phyloP scores from a whole-genome alignment of 2,797 vertebrate species.

The Centroberyx gerrardi region DNA sequence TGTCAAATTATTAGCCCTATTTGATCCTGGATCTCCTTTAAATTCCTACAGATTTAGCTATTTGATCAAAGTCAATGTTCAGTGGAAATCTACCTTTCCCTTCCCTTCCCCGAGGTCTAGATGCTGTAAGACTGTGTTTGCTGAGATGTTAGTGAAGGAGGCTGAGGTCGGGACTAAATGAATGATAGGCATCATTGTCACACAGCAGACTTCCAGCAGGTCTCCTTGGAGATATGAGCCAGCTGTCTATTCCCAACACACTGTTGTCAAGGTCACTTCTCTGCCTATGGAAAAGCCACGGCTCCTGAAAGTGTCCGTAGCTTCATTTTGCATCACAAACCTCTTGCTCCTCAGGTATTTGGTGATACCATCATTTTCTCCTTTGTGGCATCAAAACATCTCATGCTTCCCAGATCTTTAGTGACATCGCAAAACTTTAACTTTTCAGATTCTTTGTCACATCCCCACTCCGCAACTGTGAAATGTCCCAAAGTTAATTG shows the following conservation, averaged over 20 bases:
- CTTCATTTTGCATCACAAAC: slow-evolving; percentile 3
- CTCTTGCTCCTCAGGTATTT: not conserved
- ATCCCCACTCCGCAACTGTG: too few species aligned
- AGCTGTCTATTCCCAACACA: slow-evolving; percentile 69
- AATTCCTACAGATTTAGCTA: not conserved
- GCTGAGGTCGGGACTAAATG: slow-evolving; percentile 69
- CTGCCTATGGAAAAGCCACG: slow-evolving; percentile 32
- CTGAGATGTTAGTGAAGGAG: slow-evolving; percentile 54
- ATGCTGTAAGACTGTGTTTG: slow-evolving; percentile 29
- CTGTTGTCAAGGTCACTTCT: slow-evolving; percentile 72
- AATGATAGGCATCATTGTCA: slow-evolving; percentile 77
- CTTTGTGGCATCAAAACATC: not conserved
- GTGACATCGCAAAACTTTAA: too few species aligned
- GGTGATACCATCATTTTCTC: not conserved
- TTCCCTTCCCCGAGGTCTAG: not conserved
- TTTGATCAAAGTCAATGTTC: slow-evolving; percentile 3
- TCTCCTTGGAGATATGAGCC: slow-evolving; percentile 76
- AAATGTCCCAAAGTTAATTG: not conserved
- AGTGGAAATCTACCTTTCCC: slow-evolving; percentile 4
- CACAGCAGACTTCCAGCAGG: slow-evolving; percentile 69
- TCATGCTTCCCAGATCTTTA: too few species aligned
- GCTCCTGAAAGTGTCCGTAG: slow-evolving; percentile 8
- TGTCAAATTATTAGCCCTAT: not conserved
- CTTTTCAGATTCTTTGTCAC: too few species aligned
- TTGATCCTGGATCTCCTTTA: not conserved